Base-by-base conservation (phyloP, 2,113 vertebrate genomes). In the Acrocephalus arundinaceus region DNA sequence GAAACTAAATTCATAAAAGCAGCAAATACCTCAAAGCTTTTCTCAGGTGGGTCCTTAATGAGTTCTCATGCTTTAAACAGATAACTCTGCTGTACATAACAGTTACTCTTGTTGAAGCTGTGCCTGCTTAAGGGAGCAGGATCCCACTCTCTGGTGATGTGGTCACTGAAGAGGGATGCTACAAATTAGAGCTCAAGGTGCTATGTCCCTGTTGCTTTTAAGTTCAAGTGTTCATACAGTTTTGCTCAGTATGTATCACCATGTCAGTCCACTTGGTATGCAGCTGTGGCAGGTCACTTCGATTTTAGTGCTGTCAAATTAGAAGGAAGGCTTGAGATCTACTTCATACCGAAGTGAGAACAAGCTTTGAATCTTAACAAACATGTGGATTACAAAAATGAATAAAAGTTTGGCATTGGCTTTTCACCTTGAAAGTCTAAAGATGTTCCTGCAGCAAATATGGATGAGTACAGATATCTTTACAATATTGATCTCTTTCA, bases 31-130 rank as follows among this genome's bases (percentile, higher is more conserved):
- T 89, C 59, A 66, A 13, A 83, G 37, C 13, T 80, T 55, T 88
- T 80, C 54, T 83, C 13, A 19, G 16, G 6, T 76, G 31, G 41
- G 41, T 83, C 28, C 39, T 65, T 83, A 65, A 59, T 25, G 67
- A 80, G 16, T 70, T 65, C 37, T 90, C 10, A 21, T 73, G 11
- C n/a, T 80, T 83, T 27, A 45, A 62, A 37, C 9, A 10, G 3
- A 1, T 23, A 88, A 13, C 18, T 81, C 23, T 3, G 13, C 45
- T 62, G 6, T 55, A 28, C 0, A 0, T 33, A 31, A 10, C 9
- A 52, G 52, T 71, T 71, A 15, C 16, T 65, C 19, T 46, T 61
- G 18, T 6, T 46, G 79, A 68, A 93, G 52, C 65, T 78, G 1
- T 22, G 52, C 24, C n/a, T 86, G 3, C 63, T 18, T 25, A n/a